Evolutionary conservation across 2,113 vertebrate genomes (phyloP).

Genomic region (Prunella fulvescens): DNA sequence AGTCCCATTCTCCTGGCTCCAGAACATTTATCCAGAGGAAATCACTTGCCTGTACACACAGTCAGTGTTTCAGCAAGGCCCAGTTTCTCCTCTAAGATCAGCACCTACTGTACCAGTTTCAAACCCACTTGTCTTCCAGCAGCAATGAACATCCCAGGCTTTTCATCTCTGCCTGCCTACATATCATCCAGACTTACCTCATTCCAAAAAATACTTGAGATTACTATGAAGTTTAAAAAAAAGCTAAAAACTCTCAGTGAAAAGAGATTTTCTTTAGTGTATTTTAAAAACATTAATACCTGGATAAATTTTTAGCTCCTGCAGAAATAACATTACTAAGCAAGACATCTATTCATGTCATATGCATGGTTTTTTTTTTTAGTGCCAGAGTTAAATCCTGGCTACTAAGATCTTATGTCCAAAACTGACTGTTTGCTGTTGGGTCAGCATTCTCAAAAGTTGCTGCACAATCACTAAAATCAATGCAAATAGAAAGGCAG

Average conservation of each 20-base stretch:
- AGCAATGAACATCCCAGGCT: neutral
- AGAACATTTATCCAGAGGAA: neutral
- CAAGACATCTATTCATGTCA: neutral
- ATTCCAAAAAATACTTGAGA: neutral
- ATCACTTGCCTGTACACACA: neutral
- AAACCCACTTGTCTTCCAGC: neutral
- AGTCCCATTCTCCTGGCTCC: neutral
- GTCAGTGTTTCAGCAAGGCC: neutral
- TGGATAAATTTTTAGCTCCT: neutral
- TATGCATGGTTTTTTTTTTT: rapidly evolving
- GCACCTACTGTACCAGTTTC: neutral
- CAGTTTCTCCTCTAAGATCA: neutral
- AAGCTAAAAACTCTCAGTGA: neutral
- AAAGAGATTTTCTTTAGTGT: neutral
- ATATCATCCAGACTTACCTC: neutral
- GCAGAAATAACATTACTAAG: neutral
- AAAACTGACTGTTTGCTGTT: neutral
- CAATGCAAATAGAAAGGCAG: neutral
- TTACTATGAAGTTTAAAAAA: neutral
- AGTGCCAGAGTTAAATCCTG: neutral
- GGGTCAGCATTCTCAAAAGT: neutral
- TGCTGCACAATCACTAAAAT: neutral
- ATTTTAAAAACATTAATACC: neutral
- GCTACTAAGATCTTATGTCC: neutral
- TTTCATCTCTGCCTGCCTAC: neutral